Conservation (phyloP, 2,113 vertebrate genomes). For the Neodon shergylaensis region DNA sequence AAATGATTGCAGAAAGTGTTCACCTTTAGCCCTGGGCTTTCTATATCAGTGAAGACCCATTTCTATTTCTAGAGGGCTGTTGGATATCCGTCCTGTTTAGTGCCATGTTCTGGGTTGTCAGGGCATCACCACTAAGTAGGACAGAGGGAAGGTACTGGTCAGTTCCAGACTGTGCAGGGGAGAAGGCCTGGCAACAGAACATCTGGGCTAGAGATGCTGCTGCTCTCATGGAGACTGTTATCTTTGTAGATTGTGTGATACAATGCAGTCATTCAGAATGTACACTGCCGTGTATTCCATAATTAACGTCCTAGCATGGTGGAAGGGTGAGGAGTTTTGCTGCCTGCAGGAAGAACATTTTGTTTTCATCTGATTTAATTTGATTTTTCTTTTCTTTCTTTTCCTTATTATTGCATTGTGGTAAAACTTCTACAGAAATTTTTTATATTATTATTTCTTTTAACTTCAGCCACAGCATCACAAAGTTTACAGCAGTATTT, state of each 20-base stretch:
- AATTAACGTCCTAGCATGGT: conserved; percentile 31
- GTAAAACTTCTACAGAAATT: not conserved
- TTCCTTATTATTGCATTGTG: not conserved
- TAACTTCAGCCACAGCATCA: not conserved
- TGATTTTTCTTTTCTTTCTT: not conserved
- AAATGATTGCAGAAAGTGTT: conserved; percentile 41
- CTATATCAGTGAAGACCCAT: conserved; percentile 63
- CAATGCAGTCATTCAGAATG: conserved; percentile 68
- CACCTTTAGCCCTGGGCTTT: conserved; percentile 41
- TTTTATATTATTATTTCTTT: not conserved
- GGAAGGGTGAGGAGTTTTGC: not conserved
- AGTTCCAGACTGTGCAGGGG: not conserved
- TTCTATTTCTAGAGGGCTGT: conserved; percentile 56
- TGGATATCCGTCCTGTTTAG: conserved; percentile 38
- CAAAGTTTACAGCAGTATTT: not conserved
- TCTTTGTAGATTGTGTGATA: conserved; percentile 56
- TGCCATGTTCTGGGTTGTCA: conserved; percentile 8
- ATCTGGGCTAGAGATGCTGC: conserved; percentile 53
- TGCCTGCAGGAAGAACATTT: conserved; percentile 28
- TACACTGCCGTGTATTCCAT: conserved; percentile 34
- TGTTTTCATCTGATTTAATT: conserved; percentile 55
- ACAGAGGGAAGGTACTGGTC: conserved; percentile 18
- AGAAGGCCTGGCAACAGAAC: not conserved
- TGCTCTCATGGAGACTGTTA: conserved; percentile 30
- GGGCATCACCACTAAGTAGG: not conserved